Evolutionary conservation across 2,797 vertebrate genomes (phyloP).

Genomic region (Amblyraja radiata): DNA sequence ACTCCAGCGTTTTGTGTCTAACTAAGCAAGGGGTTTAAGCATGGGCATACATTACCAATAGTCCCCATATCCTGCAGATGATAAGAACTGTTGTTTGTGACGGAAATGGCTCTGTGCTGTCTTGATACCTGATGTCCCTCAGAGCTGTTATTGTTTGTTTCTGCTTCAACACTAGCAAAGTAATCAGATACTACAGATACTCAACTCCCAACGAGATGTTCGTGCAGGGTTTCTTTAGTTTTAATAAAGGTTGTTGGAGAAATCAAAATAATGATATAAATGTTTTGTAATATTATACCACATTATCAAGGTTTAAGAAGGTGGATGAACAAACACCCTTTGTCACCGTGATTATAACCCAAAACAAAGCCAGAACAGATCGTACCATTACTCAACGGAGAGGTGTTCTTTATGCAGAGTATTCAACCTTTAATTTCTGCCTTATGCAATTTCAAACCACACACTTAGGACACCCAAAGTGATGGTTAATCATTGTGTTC

Average conservation of each 20-base stretch:
- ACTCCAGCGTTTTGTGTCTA: too few species aligned
- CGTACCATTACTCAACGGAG: slow-evolving; percentile 17
- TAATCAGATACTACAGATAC: slow-evolving; percentile 30
- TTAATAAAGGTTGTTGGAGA: slow-evolving; percentile 29
- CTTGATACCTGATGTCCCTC: background rate
- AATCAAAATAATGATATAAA: slow-evolving; percentile 26
- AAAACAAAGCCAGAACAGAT: slow-evolving; percentile 15
- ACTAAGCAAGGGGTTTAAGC: too few species aligned
- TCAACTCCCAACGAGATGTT: slow-evolving; percentile 24
- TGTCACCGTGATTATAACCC: slow-evolving; percentile 27
- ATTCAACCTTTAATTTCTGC: slow-evolving; percentile 9
- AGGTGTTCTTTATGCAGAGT: background rate
- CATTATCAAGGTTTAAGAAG: slow-evolving; percentile 5
- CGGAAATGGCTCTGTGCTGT: background rate
- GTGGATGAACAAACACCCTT: slow-evolving; percentile 24
- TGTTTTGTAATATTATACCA: slow-evolving; percentile 26
- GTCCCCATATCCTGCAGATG: too few species aligned
- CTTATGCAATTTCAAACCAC: slow-evolving; percentile 21
- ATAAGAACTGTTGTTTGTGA: background rate
- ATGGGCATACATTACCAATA: too few species aligned
- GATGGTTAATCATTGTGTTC: background rate
- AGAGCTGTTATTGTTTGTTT: background rate
- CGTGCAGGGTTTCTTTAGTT: slow-evolving; percentile 20
- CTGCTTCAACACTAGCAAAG: background rate
- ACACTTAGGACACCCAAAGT: slow-evolving; percentile 31